Evolutionary conservation across 2,888 invertebrate species (phyloP).

Genomic region (Acanthosoma haemorrhoidale): DNA sequence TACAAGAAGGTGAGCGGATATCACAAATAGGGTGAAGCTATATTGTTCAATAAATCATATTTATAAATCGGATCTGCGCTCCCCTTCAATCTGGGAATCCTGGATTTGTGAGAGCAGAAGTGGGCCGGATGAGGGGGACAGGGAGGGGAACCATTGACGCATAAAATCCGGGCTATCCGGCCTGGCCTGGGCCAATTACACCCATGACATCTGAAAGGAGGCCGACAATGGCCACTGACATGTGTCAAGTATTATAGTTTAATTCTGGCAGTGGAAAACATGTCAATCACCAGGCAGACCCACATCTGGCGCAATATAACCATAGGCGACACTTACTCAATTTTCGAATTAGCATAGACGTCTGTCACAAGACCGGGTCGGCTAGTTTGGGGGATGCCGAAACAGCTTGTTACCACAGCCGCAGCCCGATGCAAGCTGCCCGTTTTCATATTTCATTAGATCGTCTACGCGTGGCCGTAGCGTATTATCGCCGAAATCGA

Average conservation of each 20-base stretch:
- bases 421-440: not conserved
- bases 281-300: constrained; percentile 9
- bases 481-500: not conserved
- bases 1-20: not conserved
- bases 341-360: constrained; percentile 23
- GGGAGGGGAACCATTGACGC: constrained; percentile 18
- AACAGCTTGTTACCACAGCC: constrained; percentile 4
- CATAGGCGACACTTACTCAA: constrained; percentile 4
- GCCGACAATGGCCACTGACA: constrained; percentile 22
- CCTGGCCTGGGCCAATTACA: constrained; percentile 15
- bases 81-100: constrained; percentile 18
- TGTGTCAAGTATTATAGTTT: constrained; percentile 30
- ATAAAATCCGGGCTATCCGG: constrained; percentile 19
- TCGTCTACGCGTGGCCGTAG: not conserved
- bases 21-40: constrained; percentile 8
- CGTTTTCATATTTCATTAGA: not conserved
- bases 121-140: not conserved
- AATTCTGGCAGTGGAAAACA: constrained; percentile 23
- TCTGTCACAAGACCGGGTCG: not conserved
- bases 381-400: not conserved
- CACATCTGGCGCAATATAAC: constrained; percentile 22
- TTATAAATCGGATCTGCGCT: not conserved
- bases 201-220: constrained; percentile 25
- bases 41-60: constrained; percentile 21
- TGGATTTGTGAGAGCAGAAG: constrained; percentile 20